A percentile compares a stretch with the other conserved stretches of the same genome.
Conservation (phyloP, 1,140 invertebrate genomes). For the Archegozetes longisetosus region DNA sequence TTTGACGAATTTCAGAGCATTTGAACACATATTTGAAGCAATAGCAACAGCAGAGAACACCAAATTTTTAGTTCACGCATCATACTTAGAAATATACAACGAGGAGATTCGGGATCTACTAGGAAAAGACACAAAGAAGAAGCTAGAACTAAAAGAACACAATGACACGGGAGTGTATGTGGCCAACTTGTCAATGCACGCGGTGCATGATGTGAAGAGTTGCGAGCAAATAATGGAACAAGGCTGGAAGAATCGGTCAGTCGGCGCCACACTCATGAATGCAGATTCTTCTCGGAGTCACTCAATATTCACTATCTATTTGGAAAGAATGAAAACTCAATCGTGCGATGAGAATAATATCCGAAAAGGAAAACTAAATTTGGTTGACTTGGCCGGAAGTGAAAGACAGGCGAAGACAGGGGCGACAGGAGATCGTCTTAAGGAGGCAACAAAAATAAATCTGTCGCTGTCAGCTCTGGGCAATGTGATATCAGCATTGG, state of each 20-base stretch:
- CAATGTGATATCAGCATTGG: conserved; percentile 84
- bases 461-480: conserved; percentile 80
- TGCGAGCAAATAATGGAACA: conserved; percentile 53
- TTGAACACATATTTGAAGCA: conserved; percentile 68
- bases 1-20: conserved; percentile 19
- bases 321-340: conserved; percentile 50
- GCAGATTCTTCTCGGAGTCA: conserved; percentile 68
- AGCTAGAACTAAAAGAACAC: conserved; percentile 60
- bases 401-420: conserved; percentile 73
- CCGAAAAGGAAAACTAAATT: conserved; percentile 56
- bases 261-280: conserved; percentile 68
- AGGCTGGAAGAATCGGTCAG: conserved; percentile 54
- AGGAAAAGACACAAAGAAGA: conserved; percentile 44
- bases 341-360: conserved; percentile 37
- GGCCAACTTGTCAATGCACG: conserved; percentile 49
- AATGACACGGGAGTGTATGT: conserved; percentile 66
- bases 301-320: conserved; percentile 74
- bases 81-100: conserved; percentile 86
- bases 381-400: conserved; percentile 78
- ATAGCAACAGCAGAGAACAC: conserved; percentile 60
- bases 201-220: conserved; percentile 54
- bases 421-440: conserved; percentile 64
- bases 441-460: conserved; percentile 90
- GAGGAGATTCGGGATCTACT: conserved; percentile 66
- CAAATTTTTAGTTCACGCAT: conserved; percentile 73